phyloP scores from a whole-genome alignment of 2,797 vertebrate species.

The Danionella dracula region DNA sequence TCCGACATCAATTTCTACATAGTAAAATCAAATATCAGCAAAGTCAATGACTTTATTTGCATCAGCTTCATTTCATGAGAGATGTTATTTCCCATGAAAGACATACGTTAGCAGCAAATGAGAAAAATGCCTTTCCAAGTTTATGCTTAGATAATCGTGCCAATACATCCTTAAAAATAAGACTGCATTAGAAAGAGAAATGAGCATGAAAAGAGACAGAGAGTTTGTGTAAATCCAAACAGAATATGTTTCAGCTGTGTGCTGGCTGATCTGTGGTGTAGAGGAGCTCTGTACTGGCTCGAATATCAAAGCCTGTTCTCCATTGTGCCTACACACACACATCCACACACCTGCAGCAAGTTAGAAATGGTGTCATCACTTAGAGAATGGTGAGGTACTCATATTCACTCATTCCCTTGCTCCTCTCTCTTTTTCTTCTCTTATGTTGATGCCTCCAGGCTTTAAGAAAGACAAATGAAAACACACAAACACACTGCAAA shows the following conservation, averaged over 20 bases:
- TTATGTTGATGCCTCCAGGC: conserved; percentile 16
- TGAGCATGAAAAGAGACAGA: conserved; percentile 14
- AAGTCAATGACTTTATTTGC: no score
- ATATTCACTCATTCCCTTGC: background rate
- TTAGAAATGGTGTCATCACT: conserved; percentile 76
- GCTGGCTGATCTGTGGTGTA: conserved; percentile 62
- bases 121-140: background rate
- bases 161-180: conserved; percentile 2
- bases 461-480: conserved; percentile 26
- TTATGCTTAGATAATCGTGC: background rate
- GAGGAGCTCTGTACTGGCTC: conserved; percentile 70
- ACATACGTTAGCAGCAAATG: background rate
- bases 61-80: no score
- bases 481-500: conserved; percentile 4
- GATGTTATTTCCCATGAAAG: background rate
- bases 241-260: conserved; percentile 67
- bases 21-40: no score
- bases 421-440: background rate
- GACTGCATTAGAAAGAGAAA: conserved; percentile 27
- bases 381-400: conserved; percentile 16
- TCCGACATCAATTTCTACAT: no score
- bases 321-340: conserved; percentile 18
- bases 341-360: conserved; percentile 68
- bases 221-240: conserved; percentile 64
- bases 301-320: conserved; percentile 69